These are phyloP conservation scores for Phenacoccus solenopsis DNA, from an alignment of 1,140 invertebrate genomes.

Conservation along the genomic window DNA sequence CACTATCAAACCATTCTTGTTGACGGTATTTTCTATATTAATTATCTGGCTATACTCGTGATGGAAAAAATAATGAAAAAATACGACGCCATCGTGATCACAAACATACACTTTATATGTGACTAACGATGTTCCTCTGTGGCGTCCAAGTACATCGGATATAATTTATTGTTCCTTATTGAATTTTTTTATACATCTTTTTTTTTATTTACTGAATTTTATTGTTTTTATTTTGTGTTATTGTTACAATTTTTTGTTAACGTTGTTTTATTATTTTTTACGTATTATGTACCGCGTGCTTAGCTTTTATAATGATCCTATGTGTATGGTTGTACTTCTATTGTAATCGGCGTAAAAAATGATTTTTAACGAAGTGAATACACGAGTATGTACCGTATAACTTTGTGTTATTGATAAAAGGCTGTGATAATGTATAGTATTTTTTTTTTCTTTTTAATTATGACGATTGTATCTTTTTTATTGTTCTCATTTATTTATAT, in stretches of 20 bases:
- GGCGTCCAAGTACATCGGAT: neutral
- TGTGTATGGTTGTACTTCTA: too few species aligned
- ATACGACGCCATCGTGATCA: too few species aligned
- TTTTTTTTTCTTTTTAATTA: too few species aligned
- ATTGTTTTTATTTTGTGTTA: neutral
- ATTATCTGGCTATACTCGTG: too few species aligned
- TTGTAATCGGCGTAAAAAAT: too few species aligned
- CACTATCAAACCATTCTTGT: neutral
- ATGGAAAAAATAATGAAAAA: too few species aligned
- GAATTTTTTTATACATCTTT: neutral
- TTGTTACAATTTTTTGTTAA: neutral
- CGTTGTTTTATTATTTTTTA: neutral
- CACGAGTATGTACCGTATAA: too few species aligned
- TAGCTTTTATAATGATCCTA: neutral
- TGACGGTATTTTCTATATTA: neutral
- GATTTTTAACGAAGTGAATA: too few species aligned
- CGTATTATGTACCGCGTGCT: neutral
- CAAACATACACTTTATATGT: too few species aligned
- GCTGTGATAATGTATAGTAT: neutral
- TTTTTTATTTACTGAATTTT: neutral
- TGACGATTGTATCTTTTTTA: neutral
- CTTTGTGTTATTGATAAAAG: neutral
- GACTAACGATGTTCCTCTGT: too few species aligned
- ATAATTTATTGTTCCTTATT: neutral
- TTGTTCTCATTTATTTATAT: neutral